Conservation (phyloP, 1,140 invertebrate species). For the Pararge aegeria region DNA sequence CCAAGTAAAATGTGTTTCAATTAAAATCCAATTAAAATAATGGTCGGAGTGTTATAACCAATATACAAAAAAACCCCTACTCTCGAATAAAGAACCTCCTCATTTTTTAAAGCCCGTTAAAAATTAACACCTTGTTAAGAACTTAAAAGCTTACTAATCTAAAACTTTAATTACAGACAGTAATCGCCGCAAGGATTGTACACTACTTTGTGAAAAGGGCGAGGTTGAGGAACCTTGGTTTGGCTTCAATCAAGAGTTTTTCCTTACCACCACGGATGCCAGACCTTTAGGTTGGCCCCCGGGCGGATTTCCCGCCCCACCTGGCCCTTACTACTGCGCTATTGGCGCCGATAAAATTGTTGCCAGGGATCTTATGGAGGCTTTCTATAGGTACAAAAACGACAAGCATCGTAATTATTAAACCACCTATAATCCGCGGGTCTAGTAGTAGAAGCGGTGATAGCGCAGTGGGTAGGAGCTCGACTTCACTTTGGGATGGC, state of each 20-base stretch:
- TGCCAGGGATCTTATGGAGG: conserved; percentile 96
- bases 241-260: conserved; percentile 93
- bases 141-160: no score
- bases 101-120: no score
- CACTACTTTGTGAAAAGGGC: conserved; percentile 86
- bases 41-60: no score
- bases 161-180: conserved; percentile 72
- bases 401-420: neutral
- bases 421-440: no score
- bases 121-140: no score
- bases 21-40: no score
- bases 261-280: conserved; percentile 87
- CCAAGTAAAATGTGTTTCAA: no score
- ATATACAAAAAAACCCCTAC: no score
- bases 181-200: conserved; percentile 88
- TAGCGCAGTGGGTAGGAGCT: no score
- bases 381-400: conserved; percentile 82
- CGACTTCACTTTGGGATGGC: no score
- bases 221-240: conserved; percentile 95
- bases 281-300: conserved; percentile 94
- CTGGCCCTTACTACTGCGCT: conserved; percentile 85
- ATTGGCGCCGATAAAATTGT: conserved; percentile 96
- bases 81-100: no score
- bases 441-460: no score
- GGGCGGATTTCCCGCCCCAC: conserved; percentile 86